phyloP scores from a whole-genome alignment of 2,797 vertebrate genomes.

The Erethizon dorsatum region DNA sequence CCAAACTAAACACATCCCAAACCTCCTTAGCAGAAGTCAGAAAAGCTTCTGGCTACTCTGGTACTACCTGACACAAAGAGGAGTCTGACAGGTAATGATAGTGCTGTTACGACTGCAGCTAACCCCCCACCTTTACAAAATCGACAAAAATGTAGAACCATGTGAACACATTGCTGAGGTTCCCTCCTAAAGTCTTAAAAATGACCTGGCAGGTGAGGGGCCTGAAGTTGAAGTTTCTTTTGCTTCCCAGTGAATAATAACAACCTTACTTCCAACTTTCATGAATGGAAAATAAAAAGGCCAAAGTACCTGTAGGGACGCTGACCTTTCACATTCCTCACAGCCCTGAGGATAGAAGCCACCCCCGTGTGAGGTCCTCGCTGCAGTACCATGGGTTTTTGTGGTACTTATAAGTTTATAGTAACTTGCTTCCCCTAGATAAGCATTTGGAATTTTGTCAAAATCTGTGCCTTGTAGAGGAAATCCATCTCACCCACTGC shows the following conservation, averaged over 20 bases:
- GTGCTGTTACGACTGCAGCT: background rate
- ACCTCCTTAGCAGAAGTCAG: background rate
- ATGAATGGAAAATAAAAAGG: background rate
- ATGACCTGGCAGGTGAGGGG: background rate
- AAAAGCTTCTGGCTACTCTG: background rate
- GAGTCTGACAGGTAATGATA: background rate
- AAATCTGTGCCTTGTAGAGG: background rate
- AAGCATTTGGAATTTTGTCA: slow-evolving; percentile 37
- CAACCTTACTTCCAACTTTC: background rate
- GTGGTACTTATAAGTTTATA: background rate
- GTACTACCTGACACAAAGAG: background rate
- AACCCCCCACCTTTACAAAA: background rate
- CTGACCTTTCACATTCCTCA: background rate
- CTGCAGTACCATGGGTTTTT: background rate
- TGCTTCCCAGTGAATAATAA: background rate
- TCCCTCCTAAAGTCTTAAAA: background rate
- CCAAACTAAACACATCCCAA: slow-evolving; percentile 4
- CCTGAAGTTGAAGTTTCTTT: background rate
- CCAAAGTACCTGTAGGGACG: background rate
- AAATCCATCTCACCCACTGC: background rate
- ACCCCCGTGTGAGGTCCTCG: background rate
- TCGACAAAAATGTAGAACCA: background rate
- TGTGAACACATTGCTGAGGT: background rate
- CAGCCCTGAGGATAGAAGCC: background rate
- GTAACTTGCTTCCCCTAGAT: background rate